These are phyloP conservation scores for Pegoplata infirma DNA, from an alignment of 2,888 invertebrate species.

Conservation along the genomic window DNA sequence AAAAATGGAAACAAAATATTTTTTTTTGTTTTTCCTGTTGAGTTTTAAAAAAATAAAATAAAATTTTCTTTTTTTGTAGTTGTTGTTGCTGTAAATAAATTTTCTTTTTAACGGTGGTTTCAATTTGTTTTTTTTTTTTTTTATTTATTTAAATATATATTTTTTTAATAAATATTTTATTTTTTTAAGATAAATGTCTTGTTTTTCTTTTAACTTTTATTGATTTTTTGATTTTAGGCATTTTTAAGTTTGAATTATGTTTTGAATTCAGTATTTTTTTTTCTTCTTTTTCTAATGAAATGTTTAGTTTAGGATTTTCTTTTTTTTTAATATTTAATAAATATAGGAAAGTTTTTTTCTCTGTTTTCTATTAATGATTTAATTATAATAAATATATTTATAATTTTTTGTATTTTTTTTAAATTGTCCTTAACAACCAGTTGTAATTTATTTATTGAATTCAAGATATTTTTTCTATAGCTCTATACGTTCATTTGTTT, in stretches of 20 bases:
- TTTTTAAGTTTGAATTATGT: conserved; percentile 3
- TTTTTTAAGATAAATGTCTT: background rate
- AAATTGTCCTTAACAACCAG: conserved; percentile 58
- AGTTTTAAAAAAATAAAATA: conserved; percentile 25
- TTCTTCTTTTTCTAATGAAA: background rate
- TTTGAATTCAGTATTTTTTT: no score
- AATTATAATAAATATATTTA: conserved; percentile 12
- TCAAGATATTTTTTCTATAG: conserved; percentile 16
- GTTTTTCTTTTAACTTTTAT: background rate
- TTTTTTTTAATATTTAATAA: conserved; percentile 15
- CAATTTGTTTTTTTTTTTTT: conserved; percentile 46
- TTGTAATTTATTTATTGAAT: conserved; percentile 50
- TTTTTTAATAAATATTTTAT: conserved; percentile 1
- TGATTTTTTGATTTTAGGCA: conserved; percentile 10
- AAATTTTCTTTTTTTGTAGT: no score
- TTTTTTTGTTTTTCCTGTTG: conserved; percentile 2
- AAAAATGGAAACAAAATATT: conserved; percentile 29
- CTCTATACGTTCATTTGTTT: conserved; percentile 5
- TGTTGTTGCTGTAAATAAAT: conserved; percentile 48
- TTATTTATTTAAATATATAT: no score
- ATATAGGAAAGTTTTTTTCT: conserved; percentile 3
- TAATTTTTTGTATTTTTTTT: background rate
- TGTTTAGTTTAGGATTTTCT: background rate
- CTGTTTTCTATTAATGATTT: conserved; percentile 16
- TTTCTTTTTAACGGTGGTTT: conserved; percentile 55